phyloP scores from a whole-genome alignment of 2,888 invertebrate species.

The Mycalesis mineus region DNA sequence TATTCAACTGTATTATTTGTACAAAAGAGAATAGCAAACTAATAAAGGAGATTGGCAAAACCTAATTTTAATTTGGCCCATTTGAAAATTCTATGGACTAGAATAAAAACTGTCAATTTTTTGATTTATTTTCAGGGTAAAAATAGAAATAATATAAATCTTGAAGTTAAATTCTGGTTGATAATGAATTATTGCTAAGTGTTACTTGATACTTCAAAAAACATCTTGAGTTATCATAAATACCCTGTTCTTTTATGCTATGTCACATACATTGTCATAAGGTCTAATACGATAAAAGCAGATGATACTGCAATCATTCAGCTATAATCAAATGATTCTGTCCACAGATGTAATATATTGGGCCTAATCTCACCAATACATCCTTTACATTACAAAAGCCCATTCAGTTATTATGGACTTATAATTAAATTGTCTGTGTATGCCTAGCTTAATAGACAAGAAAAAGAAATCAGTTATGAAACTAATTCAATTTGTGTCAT shows the following conservation, averaged over 20 bases:
- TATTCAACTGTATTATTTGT: background rate
- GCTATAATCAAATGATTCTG: background rate
- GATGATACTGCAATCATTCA: background rate
- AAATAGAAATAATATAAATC: too few species aligned
- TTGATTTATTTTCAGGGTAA: too few species aligned
- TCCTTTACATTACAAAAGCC: background rate
- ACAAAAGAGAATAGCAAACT: background rate
- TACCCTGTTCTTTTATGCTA: background rate
- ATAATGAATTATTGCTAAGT: too few species aligned
- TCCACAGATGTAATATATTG: background rate
- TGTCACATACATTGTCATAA: background rate
- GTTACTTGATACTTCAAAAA: background rate
- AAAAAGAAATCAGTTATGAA: background rate
- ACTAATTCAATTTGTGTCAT: background rate
- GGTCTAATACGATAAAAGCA: background rate
- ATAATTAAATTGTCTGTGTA: slow-evolving; percentile 1
- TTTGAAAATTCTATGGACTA: background rate
- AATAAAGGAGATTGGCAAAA: background rate
- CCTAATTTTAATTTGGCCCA: background rate
- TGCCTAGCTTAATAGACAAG: background rate
- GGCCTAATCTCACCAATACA: background rate
- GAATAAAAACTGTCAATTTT: background rate
- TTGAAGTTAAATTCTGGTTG: too few species aligned
- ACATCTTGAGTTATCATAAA: background rate
- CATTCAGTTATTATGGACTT: background rate